These are phyloP conservation scores for Halichoerus grypus DNA, from an alignment of 2,113 vertebrate genomes.

Conservation along the genomic window DNA sequence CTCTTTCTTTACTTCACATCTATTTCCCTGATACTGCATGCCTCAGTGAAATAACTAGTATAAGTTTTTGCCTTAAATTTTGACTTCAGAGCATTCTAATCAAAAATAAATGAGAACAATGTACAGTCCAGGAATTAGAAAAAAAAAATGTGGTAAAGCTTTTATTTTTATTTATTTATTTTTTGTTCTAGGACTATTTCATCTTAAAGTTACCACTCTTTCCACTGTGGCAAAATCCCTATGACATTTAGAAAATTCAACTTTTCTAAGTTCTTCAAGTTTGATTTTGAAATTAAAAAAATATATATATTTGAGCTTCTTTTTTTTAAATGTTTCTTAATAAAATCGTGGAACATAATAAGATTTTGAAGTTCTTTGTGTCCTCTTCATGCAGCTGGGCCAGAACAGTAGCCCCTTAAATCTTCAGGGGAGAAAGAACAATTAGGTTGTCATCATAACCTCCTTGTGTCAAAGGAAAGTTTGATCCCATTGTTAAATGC, in stretches of 20 bases:
- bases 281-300: neutral
- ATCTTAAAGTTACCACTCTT: neutral
- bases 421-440: slow-evolving; percentile 59
- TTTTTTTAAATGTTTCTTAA: neutral
- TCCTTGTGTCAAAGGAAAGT: slow-evolving; percentile 61
- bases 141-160: neutral
- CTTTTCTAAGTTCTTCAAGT: neutral
- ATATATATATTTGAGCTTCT: neutral
- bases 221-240: neutral
- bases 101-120: neutral
- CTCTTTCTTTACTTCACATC: neutral
- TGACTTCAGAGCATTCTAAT: neutral
- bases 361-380: slow-evolving; percentile 69
- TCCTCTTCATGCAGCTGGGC: slow-evolving; percentile 23
- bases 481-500: slow-evolving; percentile 68
- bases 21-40: neutral
- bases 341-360: neutral
- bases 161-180: neutral
- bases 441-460: slow-evolving; percentile 62
- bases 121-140: neutral
- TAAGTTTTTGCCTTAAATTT: neutral
- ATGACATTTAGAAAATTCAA: neutral
- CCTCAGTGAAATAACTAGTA: neutral
- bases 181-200: neutral
- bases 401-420: slow-evolving; percentile 57